Evolutionary conservation across 2,888 invertebrate species (phyloP), one percentile per base, ranked within the genome.

Genomic region (Drosophila tanythrix): DNA sequence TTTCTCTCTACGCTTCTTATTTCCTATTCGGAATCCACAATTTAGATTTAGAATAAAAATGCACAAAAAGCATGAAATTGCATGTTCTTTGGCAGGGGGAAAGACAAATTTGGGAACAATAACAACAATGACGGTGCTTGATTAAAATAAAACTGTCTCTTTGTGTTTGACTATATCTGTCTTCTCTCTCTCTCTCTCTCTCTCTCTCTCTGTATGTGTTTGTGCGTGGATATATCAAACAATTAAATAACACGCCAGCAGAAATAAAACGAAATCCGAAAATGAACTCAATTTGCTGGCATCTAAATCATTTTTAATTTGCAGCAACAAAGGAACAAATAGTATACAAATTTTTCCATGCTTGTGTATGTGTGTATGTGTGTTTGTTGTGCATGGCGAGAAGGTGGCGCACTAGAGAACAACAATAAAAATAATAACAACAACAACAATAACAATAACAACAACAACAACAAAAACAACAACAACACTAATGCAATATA

Each of bases 301-400:
- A 89, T 81, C 83, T 88, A 89, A 88, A 88, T 89, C 89, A 88
- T 89, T 89, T 89, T 89, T 89, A 89, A 89, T 88, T 89, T 88
- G 82, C 80, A 70, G 48, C 87, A 88, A 83, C 76, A 82, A 83
- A 70, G 70, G 61, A 60, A 53, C 57, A 48, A 60, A 31, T 38
- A 21, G 40, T 18, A 4, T 25, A 38, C 11, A 33, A 27, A 40
- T 6, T 18, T 52, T 6, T 27, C 1, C 11, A 11, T 52, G 21
- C 25, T 15, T 21, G 5, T n/a, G n/a, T 4, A 4, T 4, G 5
- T 62, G 48, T 43, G 25, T 48, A 15, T 57, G 4, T 56, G 50
- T 25, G 59, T 35, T 33, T 67, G 50, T 55, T 61, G 57, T 43
- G 59, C 46, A 48, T 38, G 33, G n/a, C 27, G 25, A 35, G 73